Evolutionary conservation across 2,113 vertebrate genomes (phyloP), one percentile per base, ranked within the genome.

Genomic region (Aegypius monachus): DNA sequence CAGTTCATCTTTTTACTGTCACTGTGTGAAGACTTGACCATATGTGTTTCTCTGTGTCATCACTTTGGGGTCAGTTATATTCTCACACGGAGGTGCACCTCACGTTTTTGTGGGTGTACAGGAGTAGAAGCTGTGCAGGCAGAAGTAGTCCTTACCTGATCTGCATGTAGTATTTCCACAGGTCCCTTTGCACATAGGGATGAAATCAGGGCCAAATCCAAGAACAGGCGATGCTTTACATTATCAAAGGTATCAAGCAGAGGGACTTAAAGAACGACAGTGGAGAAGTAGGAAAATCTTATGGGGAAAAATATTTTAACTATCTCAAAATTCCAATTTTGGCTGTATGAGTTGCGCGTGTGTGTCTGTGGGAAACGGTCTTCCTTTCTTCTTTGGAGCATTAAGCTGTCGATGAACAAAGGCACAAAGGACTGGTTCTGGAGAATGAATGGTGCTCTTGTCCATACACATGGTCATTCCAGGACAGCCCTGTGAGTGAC

Each of bases 401-500:
- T 86, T 90, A 92, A 61, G 66, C 73, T 89, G 47, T 48, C 2
- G 8, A 32, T 55, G 86, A 75, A 53, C 40, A 94, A 88, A 84
- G 56, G 26, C 81, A 90, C 65, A 89, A 95, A 95, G 42, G 27
- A 19, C 80, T 91, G 50, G 26, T 53, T 89, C 59, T 94, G 52
- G 63, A 70, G 86, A 82, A 93, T 96, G 89, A 97, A 96, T 83
- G 63, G 80, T 86, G 58, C 87, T 73, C 89, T 96, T 96, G 95
- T 95, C 81, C 14, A 4, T 58, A 62, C 29, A 8, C 2, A 0
- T 94, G 81, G 91, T 94, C 96, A 85, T 93, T 66, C 62, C 58
- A 91, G 97, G 95, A 87, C 95, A 95, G 70, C 42, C 43, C 61
- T 15, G 5, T n/a, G 42, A 62, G 48, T 52, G 42, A 36, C 13